phyloP scores from a whole-genome alignment of 1,140 invertebrate species.

The Carcinoscorpius rotundicauda region DNA sequence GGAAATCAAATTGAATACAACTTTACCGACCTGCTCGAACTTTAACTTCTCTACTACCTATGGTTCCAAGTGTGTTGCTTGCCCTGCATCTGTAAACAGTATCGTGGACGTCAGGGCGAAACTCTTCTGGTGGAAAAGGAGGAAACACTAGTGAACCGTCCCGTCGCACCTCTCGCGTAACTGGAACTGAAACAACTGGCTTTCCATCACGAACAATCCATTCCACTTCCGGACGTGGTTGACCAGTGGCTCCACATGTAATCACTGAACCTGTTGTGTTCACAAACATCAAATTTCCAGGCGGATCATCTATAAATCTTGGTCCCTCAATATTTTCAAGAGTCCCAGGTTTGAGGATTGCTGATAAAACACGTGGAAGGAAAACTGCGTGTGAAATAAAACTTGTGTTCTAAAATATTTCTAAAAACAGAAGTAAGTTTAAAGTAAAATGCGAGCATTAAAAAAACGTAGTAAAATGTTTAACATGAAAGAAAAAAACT shows the following conservation, averaged over 20 bases:
- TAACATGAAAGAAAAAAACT: no score
- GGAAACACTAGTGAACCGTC: conserved; percentile 33
- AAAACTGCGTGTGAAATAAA: no score
- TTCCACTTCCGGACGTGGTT: conserved; percentile 77
- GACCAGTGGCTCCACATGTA: conserved; percentile 78
- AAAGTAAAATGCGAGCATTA: no score
- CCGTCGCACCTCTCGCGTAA: conserved; percentile 49
- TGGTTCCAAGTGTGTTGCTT: conserved; percentile 27
- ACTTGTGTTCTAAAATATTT: no score
- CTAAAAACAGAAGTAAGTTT: no score
- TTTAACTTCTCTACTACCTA: conserved; percentile 29
- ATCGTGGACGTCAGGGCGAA: conserved; percentile 27
- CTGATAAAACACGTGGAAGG: no score
- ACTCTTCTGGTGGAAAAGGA: conserved; percentile 27
- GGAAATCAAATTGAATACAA: no score
- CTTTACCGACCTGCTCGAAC: conserved; percentile 30
- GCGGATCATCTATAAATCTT: conserved; percentile 11
- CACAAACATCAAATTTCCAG: conserved; percentile 7
- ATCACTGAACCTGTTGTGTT: conserved; percentile 74
- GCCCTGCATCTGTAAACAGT: conserved; percentile 31
- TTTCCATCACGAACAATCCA: conserved; percentile 48
- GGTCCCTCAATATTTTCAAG: neutral
- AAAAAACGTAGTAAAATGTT: no score
- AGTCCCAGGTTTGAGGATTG: no score
- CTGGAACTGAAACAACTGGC: conserved; percentile 44